Percentiles rank a stretch among this genome's conserved stretches.
Conservation (phyloP, 1,140 invertebrate species). For the Lepidotrigona ventralis region DNA sequence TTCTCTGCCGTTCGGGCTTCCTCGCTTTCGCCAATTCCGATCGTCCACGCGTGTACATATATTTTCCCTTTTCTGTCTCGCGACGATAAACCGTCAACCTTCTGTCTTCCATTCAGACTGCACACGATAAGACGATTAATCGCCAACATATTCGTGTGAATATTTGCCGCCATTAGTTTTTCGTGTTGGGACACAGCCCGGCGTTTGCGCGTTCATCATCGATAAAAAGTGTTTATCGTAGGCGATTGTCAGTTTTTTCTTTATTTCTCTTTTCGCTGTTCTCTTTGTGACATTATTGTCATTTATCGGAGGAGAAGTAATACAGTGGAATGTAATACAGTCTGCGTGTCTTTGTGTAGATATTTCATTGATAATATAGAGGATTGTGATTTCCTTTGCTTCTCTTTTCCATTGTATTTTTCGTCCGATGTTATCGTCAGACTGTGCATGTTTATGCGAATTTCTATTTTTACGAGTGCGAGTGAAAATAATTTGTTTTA, state of each 20-base stretch:
- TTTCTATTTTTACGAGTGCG: too few species aligned
- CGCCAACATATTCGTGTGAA: too few species aligned
- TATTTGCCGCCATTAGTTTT: not conserved
- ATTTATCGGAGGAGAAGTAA: too few species aligned
- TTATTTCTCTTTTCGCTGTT: too few species aligned
- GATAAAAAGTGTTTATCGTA: not conserved
- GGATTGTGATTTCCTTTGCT: not conserved
- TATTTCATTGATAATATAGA: not conserved
- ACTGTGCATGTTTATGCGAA: too few species aligned
- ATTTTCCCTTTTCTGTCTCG: not conserved
- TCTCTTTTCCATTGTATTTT: not conserved
- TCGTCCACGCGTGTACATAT: too few species aligned
- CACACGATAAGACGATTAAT: not conserved
- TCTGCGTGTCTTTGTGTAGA: too few species aligned
- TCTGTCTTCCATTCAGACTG: not conserved
- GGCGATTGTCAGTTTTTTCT: too few species aligned
- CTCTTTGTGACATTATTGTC: too few species aligned
- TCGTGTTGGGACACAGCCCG: not conserved
- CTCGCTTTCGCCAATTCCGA: not conserved
- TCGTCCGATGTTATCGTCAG: not conserved
- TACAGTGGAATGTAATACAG: too few species aligned
- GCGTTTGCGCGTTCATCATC: not conserved
- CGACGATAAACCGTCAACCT: conserved; percentile 5
- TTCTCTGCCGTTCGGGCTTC: conserved; percentile 1
- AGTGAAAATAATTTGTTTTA: not conserved